These are phyloP conservation scores for Laupala kohalensis DNA, from an alignment of 1,140 invertebrate species.

Conservation along the genomic window DNA sequence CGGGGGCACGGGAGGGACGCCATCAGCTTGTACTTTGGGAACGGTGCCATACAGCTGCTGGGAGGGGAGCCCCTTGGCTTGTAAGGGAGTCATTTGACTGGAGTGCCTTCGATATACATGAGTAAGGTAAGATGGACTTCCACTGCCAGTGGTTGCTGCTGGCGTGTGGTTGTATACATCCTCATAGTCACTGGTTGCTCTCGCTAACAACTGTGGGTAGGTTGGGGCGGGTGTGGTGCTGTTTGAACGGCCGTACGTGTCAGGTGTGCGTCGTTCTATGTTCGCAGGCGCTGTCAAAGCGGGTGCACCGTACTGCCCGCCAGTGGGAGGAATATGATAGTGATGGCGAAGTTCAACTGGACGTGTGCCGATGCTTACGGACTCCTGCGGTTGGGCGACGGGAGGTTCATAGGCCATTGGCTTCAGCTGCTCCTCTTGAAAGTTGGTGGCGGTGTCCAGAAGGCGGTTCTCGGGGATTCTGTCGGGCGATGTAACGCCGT, in stretches of 20 bases:
- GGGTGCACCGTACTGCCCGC: background rate
- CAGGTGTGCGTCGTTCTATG: constrained; percentile 58
- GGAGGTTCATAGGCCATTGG: background rate
- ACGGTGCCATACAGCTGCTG: too few species aligned
- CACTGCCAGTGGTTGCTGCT: background rate
- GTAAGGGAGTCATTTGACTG: too few species aligned
- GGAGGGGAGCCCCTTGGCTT: too few species aligned
- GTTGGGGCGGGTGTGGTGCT: constrained; percentile 20
- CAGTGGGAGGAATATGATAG: constrained; percentile 9
- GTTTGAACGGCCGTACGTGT: constrained; percentile 60
- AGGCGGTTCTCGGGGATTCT: constrained; percentile 24
- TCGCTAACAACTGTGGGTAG: too few species aligned
- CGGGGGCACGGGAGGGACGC: too few species aligned
- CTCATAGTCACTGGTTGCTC: constrained; percentile 71
- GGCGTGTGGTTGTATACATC: constrained; percentile 49
- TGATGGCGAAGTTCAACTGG: constrained; percentile 27
- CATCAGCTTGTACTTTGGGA: too few species aligned
- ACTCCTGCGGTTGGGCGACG: constrained; percentile 23
- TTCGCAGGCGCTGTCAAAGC: background rate
- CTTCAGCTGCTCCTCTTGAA: too few species aligned
- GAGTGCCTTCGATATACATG: constrained; percentile 32
- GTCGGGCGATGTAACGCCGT: constrained; percentile 53
- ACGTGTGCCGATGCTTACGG: constrained; percentile 27
- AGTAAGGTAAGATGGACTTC: background rate
- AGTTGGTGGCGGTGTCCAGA: background rate